These are phyloP conservation scores for Lacerta agilis DNA, from an alignment of 2,797 vertebrate species.

Conservation along the genomic window DNA sequence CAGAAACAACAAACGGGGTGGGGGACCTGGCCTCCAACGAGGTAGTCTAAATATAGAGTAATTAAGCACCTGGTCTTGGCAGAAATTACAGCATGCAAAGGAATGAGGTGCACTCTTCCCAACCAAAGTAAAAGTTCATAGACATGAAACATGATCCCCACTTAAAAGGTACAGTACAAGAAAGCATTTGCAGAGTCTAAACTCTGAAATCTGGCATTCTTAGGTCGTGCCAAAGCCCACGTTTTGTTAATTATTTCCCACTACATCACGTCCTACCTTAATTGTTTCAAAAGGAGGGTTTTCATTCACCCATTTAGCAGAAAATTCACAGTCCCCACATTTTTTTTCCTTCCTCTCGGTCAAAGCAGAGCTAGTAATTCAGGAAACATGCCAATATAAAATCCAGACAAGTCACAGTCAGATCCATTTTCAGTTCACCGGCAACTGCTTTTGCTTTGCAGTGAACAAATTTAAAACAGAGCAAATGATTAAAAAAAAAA, in stretches of 20 bases:
- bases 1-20: not conserved
- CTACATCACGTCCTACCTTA: conserved; percentile 73
- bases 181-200: not conserved
- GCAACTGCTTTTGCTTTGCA: conserved; percentile 58
- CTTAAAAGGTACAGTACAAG: not conserved
- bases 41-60: conserved; percentile 28
- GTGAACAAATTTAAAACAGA: conserved; percentile 40
- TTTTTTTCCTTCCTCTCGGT: conserved; percentile 27
- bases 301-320: conserved; percentile 32
- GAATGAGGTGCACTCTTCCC: conserved; percentile 6
- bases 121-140: not conserved
- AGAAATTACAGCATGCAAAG: conserved; percentile 19
- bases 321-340: conserved; percentile 1
- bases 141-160: not conserved
- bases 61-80: conserved; percentile 4
- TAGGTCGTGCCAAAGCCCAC: not conserved
- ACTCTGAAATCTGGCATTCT: conserved; percentile 14
- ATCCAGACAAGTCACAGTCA: conserved; percentile 52
- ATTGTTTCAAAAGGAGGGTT: conserved; percentile 48
- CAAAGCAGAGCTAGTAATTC: conserved; percentile 57
- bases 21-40: conserved; percentile 11
- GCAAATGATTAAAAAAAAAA: conserved; percentile 7
- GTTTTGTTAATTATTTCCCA: conserved; percentile 44
- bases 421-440: conserved; percentile 59
- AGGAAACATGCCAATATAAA: conserved; percentile 54